Conservation (phyloP, 2,113 vertebrate genomes). For the Mastomys coucha region DNA sequence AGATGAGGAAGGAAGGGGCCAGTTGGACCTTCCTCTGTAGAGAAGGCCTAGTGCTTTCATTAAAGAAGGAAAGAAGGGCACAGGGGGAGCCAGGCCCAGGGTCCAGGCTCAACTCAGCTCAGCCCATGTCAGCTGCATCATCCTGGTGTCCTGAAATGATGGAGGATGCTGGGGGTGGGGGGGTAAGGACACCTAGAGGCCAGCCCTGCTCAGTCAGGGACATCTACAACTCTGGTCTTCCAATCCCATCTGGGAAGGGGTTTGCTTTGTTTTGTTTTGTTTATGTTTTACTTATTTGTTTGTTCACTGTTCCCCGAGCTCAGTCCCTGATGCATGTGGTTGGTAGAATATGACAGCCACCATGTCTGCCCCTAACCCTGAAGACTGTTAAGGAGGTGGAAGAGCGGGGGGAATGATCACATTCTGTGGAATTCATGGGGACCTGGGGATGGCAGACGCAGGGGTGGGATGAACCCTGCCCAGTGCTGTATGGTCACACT, state of each 20-base stretch:
- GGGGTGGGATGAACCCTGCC: neutral
- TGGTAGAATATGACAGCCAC: rapidly evolving
- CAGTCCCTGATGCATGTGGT: too few species aligned
- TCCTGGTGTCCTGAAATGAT: neutral
- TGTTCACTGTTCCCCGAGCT: neutral
- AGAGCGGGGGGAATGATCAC: rapidly evolving
- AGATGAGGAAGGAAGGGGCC: neutral
- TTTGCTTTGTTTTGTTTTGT: neutral
- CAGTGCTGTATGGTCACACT: rapidly evolving
- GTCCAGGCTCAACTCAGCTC: rapidly evolving
- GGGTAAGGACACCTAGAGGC: too few species aligned
- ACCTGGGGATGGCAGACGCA: rapidly evolving
- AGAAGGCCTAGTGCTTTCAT: too few species aligned
- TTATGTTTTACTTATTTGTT: neutral
- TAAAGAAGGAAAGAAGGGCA: neutral
- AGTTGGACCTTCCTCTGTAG: neutral
- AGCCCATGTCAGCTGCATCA: rapidly evolving
- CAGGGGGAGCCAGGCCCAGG: neutral
- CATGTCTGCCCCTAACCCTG: neutral
- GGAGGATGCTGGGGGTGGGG: too few species aligned
- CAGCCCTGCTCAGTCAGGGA: too few species aligned
- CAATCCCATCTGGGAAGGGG: neutral
- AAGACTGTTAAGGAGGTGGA: neutral
- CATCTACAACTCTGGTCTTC: neutral
- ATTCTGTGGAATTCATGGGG: neutral